Conservation (phyloP, 2,797 vertebrate species). For the Potorous gilbertii region DNA sequence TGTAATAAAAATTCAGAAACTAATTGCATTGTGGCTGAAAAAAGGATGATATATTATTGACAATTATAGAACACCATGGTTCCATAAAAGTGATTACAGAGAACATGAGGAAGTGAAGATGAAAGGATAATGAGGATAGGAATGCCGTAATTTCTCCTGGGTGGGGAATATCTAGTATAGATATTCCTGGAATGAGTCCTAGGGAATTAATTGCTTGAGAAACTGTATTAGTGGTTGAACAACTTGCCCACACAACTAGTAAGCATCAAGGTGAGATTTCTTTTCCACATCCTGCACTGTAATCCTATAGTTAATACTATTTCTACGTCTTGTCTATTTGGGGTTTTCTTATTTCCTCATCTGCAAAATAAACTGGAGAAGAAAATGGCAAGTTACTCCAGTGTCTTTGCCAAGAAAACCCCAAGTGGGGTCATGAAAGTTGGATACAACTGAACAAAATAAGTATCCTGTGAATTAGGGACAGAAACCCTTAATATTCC, state of each 20-base stretch:
- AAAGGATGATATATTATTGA: not conserved
- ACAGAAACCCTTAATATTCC: no score
- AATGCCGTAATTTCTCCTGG: not conserved
- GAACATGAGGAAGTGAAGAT: not conserved
- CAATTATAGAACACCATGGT: not conserved
- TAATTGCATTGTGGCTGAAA: not conserved
- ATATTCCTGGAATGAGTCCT: not conserved
- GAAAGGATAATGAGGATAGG: not conserved
- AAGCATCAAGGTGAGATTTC: not conserved
- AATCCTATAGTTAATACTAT: no score
- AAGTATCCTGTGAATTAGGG: no score
- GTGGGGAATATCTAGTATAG: no score
- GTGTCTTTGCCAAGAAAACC: no score
- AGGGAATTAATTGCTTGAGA: not conserved
- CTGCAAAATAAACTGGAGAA: no score
- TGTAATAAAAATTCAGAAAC: not conserved
- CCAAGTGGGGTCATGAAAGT: no score
- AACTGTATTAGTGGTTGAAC: not conserved
- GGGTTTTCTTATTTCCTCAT: no score
- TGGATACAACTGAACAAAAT: no score
- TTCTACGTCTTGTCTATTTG: no score
- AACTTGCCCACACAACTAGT: not conserved
- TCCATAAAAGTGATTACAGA: not conserved
- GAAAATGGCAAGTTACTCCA: no score
- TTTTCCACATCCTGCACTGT: no score